Base-by-base conservation (phyloP, 1,140 invertebrate genomes). In the Drosophila funebris region DNA sequence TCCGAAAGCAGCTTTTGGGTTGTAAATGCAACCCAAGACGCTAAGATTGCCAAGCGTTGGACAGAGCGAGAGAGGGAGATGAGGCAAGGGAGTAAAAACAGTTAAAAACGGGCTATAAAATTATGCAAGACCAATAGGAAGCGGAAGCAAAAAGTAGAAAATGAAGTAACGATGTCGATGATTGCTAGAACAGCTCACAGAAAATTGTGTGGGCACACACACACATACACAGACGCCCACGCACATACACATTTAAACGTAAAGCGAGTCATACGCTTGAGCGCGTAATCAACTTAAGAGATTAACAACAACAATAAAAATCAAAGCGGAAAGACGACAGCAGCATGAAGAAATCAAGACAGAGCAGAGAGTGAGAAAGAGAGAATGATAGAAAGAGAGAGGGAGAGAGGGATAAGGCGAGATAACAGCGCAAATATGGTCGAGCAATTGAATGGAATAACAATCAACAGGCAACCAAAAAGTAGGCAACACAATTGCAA, bases 391-490 rank as follows among this genome's bases (percentile, higher is more conserved):
- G 9, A 29, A 0, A 33, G 6, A 24, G 7, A 54, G 7, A 33
- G 9, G 2, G 24, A 41, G 29, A 11, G 33, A 29, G 7, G 0
- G 33, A 52, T 20, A 50, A 13, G 13, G 6, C 29, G 53, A 29
- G 11, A 18, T 13, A 1, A 14, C 14, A 11, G 36, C 8, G 22
- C 4, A 31, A 74, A 67, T 44, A 64, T 61, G 46, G 57, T 24
- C 54, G 39, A 63, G 56, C 44, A 80, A 80, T 68, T 68, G 66
- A 75, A 68, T 53, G 48, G 44, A 72, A 69, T n/a, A 44, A 58
- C 29, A 87, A 78, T 85, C 82, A 78, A 69, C 74, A 75, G 67
- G 67, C 66, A 52, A 52, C 53, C 16, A 6, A 56, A 61, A 79
- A 66, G 60, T 58, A 63, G 64, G 56, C 33, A 60, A 83, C 48